phyloP scores from a whole-genome alignment of 2,888 invertebrate genomes.

The Holacanthella duospinosa region DNA sequence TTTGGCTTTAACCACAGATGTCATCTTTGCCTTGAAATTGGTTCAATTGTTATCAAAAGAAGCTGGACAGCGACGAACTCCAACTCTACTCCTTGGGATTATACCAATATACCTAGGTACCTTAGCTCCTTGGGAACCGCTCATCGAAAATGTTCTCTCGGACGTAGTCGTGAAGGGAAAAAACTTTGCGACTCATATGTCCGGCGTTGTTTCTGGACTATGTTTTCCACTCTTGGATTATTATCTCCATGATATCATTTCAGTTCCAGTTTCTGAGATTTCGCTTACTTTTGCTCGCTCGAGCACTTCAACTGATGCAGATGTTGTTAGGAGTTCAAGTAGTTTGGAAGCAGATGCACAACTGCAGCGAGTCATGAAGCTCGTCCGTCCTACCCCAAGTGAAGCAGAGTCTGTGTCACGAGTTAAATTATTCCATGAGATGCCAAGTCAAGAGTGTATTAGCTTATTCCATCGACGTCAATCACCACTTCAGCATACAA shows the following conservation, averaged over 20 bases:
- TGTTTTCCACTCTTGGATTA: background rate
- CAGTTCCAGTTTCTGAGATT: background rate
- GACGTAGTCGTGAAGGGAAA: slow-evolving; percentile 15
- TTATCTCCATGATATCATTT: background rate
- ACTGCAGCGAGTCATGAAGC: background rate
- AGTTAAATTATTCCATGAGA: background rate
- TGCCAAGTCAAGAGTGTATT: background rate
- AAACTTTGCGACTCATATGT: slow-evolving; percentile 14
- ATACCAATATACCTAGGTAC: slow-evolving; percentile 10
- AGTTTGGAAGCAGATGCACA: too few relatives aligned
- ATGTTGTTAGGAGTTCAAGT: background rate
- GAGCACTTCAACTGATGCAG: background rate
- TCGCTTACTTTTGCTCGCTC: background rate
- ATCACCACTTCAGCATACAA: background rate
- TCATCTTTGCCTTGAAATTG: slow-evolving; percentile 17
- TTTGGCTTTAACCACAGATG: too few relatives aligned
- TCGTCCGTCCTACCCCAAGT: too few relatives aligned
- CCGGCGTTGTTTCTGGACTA: slow-evolving; percentile 11
- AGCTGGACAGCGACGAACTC: slow-evolving; percentile 8
- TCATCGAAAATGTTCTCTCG: slow-evolving; percentile 19
- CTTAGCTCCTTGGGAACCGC: slow-evolving; percentile 18
- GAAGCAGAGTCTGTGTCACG: background rate
- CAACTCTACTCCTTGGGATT: slow-evolving; percentile 21
- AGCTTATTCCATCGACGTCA: background rate
- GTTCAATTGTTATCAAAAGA: slow-evolving; percentile 20